Evolutionary conservation across 2,888 invertebrate species (phyloP).

Genomic region (Neoaliturus tenellus): DNA sequence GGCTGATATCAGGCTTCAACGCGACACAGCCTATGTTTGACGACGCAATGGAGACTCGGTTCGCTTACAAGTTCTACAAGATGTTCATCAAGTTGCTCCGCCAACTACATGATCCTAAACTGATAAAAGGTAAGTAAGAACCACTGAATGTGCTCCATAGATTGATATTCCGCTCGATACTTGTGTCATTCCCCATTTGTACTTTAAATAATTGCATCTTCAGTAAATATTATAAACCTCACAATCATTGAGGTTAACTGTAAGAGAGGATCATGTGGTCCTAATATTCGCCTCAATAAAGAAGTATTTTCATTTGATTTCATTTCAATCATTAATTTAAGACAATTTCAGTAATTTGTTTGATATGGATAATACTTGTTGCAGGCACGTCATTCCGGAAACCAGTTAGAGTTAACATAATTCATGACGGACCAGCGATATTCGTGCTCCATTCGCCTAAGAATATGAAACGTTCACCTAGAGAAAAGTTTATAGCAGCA

Average conservation of each 20-base stretch:
- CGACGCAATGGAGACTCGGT: slow-evolving; percentile 46
- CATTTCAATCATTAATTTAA: no score
- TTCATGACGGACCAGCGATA: slow-evolving; percentile 47
- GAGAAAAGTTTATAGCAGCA: slow-evolving; percentile 50
- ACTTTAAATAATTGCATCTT: no score
- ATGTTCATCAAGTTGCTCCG: slow-evolving; percentile 49
- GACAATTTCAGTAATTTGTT: no score
- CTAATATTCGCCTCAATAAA: no score
- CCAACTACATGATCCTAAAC: slow-evolving; percentile 19
- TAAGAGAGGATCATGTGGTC: no score
- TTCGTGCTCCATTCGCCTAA: slow-evolving; percentile 44
- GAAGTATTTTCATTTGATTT: no score
- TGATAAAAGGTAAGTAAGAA: slow-evolving; percentile 51
- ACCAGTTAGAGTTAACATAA: slow-evolving; percentile 39
- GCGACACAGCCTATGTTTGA: slow-evolving; percentile 13
- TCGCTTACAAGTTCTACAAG: slow-evolving; percentile 45
- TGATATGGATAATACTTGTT: no score
- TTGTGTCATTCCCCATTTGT: no score
- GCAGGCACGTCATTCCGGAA: slow-evolving; percentile 33
- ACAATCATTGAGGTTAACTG: no score
- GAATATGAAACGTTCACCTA: slow-evolving; percentile 22
- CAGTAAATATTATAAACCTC: no score
- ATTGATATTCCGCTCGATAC: no score
- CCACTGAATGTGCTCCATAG: no score
- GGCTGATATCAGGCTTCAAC: slow-evolving; percentile 18